phyloP scores from a whole-genome alignment of 2,888 invertebrate species.

The Tenodera sinensis region DNA sequence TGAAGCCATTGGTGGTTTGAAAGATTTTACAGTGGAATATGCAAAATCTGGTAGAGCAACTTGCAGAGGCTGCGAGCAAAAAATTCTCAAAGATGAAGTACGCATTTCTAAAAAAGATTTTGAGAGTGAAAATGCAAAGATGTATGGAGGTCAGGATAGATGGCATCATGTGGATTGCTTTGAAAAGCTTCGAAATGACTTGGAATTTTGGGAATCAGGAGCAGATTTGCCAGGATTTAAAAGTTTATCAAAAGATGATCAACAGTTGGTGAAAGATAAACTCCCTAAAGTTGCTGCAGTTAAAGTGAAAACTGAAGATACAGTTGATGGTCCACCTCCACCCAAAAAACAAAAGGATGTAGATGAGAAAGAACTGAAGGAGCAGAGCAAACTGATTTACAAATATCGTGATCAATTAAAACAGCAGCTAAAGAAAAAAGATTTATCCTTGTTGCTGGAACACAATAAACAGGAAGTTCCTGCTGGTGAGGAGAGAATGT shows the following conservation, averaged over 20 bases:
- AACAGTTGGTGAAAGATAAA: constrained; percentile 56
- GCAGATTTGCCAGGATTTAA: constrained; percentile 74
- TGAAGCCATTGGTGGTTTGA: constrained; percentile 44
- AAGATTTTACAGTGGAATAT: constrained; percentile 77
- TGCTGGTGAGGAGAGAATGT: constrained; percentile 62
- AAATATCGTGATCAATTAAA: constrained; percentile 61
- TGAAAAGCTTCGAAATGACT: constrained; percentile 64
- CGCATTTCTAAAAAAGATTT: constrained; percentile 81
- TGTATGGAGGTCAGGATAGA: constrained; percentile 76
- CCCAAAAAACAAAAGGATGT: constrained; percentile 63
- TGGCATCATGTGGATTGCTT: constrained; percentile 96
- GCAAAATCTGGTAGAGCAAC: constrained; percentile 77
- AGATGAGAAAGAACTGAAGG: constrained; percentile 52
- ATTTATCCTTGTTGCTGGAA: constrained; percentile 63
- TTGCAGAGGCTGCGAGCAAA: constrained; percentile 81
- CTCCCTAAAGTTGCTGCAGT: constrained; percentile 58
- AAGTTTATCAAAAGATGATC: constrained; percentile 66
- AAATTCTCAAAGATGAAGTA: constrained; percentile 74
- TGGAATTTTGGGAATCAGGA: constrained; percentile 70
- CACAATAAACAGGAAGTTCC: constrained; percentile 70
- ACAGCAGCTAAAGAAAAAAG: constrained; percentile 54
- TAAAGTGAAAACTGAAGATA: constrained; percentile 40
- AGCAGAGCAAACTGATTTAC: constrained; percentile 71
- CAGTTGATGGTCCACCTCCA: constrained; percentile 52
- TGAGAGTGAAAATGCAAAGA: constrained; percentile 73